Base-by-base conservation (phyloP, 1,140 invertebrate genomes). In the Conopomorpha cramerella region DNA sequence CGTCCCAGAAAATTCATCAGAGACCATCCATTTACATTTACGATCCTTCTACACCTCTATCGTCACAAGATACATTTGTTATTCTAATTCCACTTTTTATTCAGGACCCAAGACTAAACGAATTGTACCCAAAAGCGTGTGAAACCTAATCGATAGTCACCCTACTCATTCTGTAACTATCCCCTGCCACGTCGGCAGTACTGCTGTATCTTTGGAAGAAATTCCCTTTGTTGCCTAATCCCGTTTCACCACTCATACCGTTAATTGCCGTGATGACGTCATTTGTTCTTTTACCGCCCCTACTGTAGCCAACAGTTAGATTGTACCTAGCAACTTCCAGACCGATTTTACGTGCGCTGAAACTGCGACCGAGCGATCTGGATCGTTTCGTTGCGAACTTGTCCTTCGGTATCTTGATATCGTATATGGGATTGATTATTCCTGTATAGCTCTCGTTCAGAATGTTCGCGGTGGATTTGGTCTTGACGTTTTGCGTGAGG, bases 361-460 rank as follows among this genome's bases (percentile, higher is more conserved):
- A 61, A 13, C 54, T 68, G 10, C 70, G 45, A 8, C 58, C 64
- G 30, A 76, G 31, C 0, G 61, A 68, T 28, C 71, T 76, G 0
- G 67, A 71, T 30, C 70, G 30, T 39, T 72, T 76, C 0, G 67
- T 65, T 1, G 25, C 39, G 32, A 71, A 67, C 37, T 57, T 72
- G 39, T 76, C 57, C 38, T 37, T 51, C 0, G 65, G 61, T 13
- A 74, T 50, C 34, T 64, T 72, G 3, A 63, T 49, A 31, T 74
- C 65, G 48, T 68, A 62, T 16, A 67, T 45, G 0, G 71, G 67
- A 34, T 71, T 76, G 16, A 67, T 62, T 7, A 76, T 61, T 2
- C 70, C 70, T 0, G 64, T 72, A 31, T 54, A 63, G 1, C 31
- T 17, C 12, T 34, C 17, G 15, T 34, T 34, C 2, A 34, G 19